A percentile compares a stretch with the other conserved stretches of the same genome.
phyloP scores from a whole-genome alignment of 2,113 vertebrate species.

The human region GRCh38 chr2:154324001-154324500 shows the following conservation, averaged over 20 bases:
- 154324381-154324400: background rate
- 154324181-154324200: background rate
- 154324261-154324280: background rate
- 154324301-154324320: background rate
- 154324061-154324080: background rate
- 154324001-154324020: background rate
- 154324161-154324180: background rate
- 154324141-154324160: background rate
- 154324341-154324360: background rate
- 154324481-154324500: background rate
- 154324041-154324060: background rate
- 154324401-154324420: background rate
- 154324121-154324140: background rate
- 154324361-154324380: background rate
- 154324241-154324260: background rate
- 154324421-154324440: background rate
- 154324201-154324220: background rate
- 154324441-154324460: background rate
- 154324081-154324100: background rate
- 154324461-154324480: background rate
- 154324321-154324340: background rate
- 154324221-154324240: background rate
- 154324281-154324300: background rate
- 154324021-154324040: background rate
- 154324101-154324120: background rate